Conservation (phyloP, 2,113 vertebrate genomes). For the Ceyx margarethae region DNA sequence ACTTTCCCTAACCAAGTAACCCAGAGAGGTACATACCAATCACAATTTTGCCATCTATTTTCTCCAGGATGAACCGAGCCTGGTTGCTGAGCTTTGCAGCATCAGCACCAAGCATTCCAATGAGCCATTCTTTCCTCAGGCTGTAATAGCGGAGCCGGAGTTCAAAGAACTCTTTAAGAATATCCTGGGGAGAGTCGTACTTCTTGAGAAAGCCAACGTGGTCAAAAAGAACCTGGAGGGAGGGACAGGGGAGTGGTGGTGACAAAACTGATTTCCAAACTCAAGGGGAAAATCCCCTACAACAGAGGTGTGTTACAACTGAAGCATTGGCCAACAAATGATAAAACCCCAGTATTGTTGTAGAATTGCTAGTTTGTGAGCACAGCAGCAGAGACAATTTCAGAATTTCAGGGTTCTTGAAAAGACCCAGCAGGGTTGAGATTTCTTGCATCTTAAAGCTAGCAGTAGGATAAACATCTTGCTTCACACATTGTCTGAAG, state of each 20-base stretch:
- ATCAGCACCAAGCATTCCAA: slow-evolving; percentile 91
- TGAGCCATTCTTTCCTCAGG: slow-evolving; percentile 94
- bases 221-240: slow-evolving; percentile 91
- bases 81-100: slow-evolving; percentile 90
- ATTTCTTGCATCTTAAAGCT: not conserved
- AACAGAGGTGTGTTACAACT: not conserved
- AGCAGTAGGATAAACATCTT: not conserved
- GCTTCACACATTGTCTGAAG: not conserved
- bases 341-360: not conserved
- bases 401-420: not conserved
- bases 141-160: slow-evolving; percentile 88
- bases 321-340: not conserved
- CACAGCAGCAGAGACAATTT: not conserved
- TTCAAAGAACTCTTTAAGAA: slow-evolving; percentile 92
- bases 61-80: slow-evolving; percentile 98
- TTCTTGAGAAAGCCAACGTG: slow-evolving; percentile 93
- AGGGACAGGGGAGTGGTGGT: not conserved
- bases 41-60: slow-evolving; percentile 91
- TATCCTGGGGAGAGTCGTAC: slow-evolving; percentile 86
- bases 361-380: not conserved
- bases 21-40: slow-evolving; percentile 81
- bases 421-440: not conserved
- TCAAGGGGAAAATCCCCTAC: not conserved
- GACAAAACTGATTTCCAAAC: not conserved
- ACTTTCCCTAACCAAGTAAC: not conserved